Evolutionary conservation across 2,797 vertebrate genomes (phyloP), one percentile per base, ranked within the genome.

Genomic region (Rhyacichthys aspro): DNA sequence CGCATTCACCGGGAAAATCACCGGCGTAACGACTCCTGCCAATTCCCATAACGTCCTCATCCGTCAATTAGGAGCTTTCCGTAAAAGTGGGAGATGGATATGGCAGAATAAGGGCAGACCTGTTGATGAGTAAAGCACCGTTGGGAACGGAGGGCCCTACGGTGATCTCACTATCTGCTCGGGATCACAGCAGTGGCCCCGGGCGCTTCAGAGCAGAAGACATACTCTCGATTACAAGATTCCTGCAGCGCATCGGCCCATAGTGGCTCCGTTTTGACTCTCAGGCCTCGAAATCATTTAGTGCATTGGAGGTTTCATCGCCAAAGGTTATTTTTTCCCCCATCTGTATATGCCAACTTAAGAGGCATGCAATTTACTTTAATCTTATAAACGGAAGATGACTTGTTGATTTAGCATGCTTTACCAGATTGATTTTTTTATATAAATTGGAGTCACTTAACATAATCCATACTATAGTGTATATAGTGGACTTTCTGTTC

Each of bases 31-130:
- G 86, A 94, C 88, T 91, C 74, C 93, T 95, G 94, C 90, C 95
- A 94, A 86, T 88, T 86, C 91, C 89, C 85, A 93, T 94, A 94
- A 95, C 92, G 85, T 91, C 89, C 89, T 95, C 92, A 96, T 96
- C 95, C 83, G 54, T 96, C 95, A 95, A 89, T 96, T 95, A 95
- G 92, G 88, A 85, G 81, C 63, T 86, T 92, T 93, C 86, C 90
- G 90, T 90, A 90, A 93, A 54, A 90, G 71, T 78, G 55, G 83
- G 83, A 87, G 88, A 90, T 75, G 71, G 88, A 92, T 87, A 80
- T 69, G 72, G 77, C 83, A 91, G 91, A 94, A 93, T 90, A 88
- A 90, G 82, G 77, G 63, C 80, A 86, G 78, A 59, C 65, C 52
- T 82, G 83, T 71, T 77, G 76, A 83, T 83, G 81, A 83, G 72